Evolutionary conservation across 2,888 invertebrate species (phyloP).

Genomic region (Drosophila falleni): DNA sequence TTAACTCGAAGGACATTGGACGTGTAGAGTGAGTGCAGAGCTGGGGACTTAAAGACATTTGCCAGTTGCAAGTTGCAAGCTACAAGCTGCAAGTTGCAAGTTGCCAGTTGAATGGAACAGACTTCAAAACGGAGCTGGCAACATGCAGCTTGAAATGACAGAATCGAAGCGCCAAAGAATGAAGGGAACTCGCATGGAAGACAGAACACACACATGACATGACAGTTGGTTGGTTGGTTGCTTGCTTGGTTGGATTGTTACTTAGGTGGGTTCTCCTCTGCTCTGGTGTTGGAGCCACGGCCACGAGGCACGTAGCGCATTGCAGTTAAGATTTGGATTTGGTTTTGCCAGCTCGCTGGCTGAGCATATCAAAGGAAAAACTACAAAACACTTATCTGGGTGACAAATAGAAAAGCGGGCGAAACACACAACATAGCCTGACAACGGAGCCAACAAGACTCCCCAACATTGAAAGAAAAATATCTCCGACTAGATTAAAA

Average conservation of each 20-base stretch:
- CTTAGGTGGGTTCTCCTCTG: neutral
- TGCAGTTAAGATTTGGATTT: conserved; percentile 76
- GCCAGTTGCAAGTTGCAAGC: conserved; percentile 49
- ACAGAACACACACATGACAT: conserved; percentile 51
- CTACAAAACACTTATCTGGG: conserved; percentile 81
- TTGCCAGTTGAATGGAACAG: conserved; percentile 75
- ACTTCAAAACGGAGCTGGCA: conserved; percentile 44
- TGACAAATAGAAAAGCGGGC: conserved; percentile 77
- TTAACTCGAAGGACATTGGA: conserved; percentile 55
- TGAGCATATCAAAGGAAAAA: conserved; percentile 76
- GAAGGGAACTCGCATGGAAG: conserved; percentile 3
- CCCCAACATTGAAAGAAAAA: conserved; percentile 71
- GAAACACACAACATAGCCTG: conserved; percentile 15
- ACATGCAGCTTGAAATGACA: conserved; percentile 38
- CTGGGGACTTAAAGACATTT: conserved; percentile 56
- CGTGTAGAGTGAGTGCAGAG: conserved; percentile 18
- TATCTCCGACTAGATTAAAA: conserved; percentile 79
- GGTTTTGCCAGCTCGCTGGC: conserved; percentile 72
- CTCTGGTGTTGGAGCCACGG: conserved; percentile 13
- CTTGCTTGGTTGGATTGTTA: no score
- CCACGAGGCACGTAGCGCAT: conserved; percentile 75
- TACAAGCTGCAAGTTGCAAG: conserved; percentile 3
- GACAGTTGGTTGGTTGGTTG: conserved; percentile 73
- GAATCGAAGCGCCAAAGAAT: neutral
- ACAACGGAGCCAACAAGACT: conserved; percentile 30